A percentile compares a stretch with the other conserved stretches of the same genome.
These are phyloP conservation scores for Esox masquinongy DNA, from an alignment of 2,797 vertebrate genomes.

Conservation along the genomic window DNA sequence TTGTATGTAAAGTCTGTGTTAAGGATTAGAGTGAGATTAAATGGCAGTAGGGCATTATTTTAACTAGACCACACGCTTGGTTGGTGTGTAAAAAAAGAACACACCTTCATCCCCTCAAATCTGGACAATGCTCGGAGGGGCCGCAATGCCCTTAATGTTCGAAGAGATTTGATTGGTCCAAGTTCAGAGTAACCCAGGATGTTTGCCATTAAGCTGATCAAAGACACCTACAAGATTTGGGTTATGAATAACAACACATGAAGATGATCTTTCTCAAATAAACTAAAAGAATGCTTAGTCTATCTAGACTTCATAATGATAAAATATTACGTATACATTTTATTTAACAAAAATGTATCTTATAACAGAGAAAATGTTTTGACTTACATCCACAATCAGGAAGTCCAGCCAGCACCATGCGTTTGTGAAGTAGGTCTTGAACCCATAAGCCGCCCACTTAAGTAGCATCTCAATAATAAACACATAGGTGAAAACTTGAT, in stretches of 20 bases:
- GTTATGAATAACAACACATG: not conserved
- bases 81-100: constrained; percentile 25
- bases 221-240: constrained; percentile 79
- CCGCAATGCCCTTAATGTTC: constrained; percentile 88
- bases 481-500: constrained; percentile 92
- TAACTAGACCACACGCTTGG: not conserved
- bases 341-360: not conserved
- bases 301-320: not conserved
- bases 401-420: constrained; percentile 99
- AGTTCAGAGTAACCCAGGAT: constrained; percentile 91
- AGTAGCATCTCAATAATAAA: constrained; percentile 95
- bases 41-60: too few species aligned
- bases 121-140: constrained; percentile 91
- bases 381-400: constrained; percentile 90
- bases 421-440: constrained; percentile 93
- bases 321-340: not conserved
- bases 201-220: constrained; percentile 90
- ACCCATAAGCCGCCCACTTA: constrained; percentile 94
- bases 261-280: not conserved
- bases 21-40: too few species aligned
- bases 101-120: constrained; percentile 96
- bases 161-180: constrained; percentile 90
- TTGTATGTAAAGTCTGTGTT: too few species aligned
- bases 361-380: constrained; percentile 4
- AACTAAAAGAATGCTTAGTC: not conserved